Evolutionary conservation across 1,140 invertebrate genomes (phyloP), one percentile per base, ranked within the genome.

Genomic region (Oreohelix idahoensis): DNA sequence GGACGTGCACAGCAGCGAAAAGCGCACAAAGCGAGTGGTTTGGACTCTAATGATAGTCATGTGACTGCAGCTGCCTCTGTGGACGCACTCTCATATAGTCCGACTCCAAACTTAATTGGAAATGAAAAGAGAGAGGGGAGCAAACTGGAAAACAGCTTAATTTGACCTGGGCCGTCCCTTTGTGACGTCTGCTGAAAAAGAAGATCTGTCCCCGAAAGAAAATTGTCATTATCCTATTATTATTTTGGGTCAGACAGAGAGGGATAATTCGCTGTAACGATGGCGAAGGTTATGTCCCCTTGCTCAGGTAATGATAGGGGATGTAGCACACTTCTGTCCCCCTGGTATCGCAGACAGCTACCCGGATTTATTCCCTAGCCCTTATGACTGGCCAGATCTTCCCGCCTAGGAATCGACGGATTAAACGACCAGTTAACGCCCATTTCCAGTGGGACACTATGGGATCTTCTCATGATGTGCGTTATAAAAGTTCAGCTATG

Each of bases 241-340:
- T 66, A 79, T 79, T 20, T 15, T 42, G 0, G 35, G 11, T 36
- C 58, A 20, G 42, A 35, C 17, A 23, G 58, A 69, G 35, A 58
- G 77, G 39, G 77, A 79, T 79, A 79, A 79, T 79, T 79, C 77
- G 39, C n/a, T 66, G 77, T 79, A 79, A 79, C 53, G 77, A 79
- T 45, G 77, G 38, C 32, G 32, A 45, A 42, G 63, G 77, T 58
- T 58, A 66, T 79, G 77, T 42, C 51, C 71, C 51, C 58, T 58
- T 79, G 36, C 63, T 45, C 77, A 79, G 63, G 77, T 76, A 76
- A 76, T 76, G 74, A 76, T 76, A 76, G 74, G 74, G 74, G 74
- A 51, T 8, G 26, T 32, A 15, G 42, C 74, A 45, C 74, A 76
- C 74, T 42, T 35, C 45, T 49, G 42, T 76, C 74, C 74, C n/a